Percentiles rank a stretch among this genome's conserved stretches.
Evolutionary conservation across 2,888 invertebrate species (phyloP).

Genomic region (Aleiodes leptofemur): DNA sequence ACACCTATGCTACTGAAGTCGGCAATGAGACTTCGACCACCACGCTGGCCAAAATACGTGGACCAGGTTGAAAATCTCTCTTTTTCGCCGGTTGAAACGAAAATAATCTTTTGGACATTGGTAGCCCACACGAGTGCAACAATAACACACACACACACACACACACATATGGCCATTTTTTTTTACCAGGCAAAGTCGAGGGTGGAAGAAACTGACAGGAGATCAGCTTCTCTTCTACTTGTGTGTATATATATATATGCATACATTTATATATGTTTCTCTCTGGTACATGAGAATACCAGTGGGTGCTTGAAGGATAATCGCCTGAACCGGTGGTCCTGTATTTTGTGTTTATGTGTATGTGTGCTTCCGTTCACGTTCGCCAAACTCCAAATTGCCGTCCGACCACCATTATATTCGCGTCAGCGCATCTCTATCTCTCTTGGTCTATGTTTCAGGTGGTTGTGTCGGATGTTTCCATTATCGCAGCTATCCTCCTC

Average conservation of each 20-base stretch:
- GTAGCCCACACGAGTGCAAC: constrained; percentile 13
- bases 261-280: neutral
- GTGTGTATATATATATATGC: constrained; percentile 28
- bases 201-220: constrained; percentile 8
- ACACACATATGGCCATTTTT: neutral
- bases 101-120: constrained; percentile 57
- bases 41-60: constrained; percentile 54
- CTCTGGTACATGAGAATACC: constrained; percentile 23
- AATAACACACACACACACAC: constrained; percentile 17
- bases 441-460: neutral
- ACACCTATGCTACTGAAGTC: constrained; percentile 69
- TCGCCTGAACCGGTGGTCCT: constrained; percentile 43
- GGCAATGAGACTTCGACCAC: constrained; percentile 63
- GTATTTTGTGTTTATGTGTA: constrained; percentile 6
- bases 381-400: constrained; percentile 65
- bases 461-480: neutral
- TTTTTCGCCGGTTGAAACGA: constrained; percentile 55
- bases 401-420: constrained; percentile 67
- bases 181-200: no score
- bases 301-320: constrained; percentile 39
- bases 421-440: constrained; percentile 58
- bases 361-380: constrained; percentile 45
- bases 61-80: constrained; percentile 35
- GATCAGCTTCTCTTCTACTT: constrained; percentile 7
- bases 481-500: neutral